These are phyloP conservation scores for Oscheius sp. DNA, from an alignment of 2,888 invertebrate genomes.

Conservation along the genomic window DNA sequence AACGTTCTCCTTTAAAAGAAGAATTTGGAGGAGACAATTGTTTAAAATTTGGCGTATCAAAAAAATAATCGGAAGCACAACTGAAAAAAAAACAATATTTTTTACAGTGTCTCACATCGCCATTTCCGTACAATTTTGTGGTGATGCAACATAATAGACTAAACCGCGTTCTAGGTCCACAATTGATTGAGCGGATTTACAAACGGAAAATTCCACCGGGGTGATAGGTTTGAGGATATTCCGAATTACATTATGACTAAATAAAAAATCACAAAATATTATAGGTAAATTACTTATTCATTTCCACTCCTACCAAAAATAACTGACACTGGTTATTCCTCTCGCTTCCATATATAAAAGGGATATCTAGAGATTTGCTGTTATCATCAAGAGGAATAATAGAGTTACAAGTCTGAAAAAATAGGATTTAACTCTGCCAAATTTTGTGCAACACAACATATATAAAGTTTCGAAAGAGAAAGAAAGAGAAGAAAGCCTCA, in stretches of 20 bases:
- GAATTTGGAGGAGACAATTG: neutral
- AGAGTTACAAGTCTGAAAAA: conserved; percentile 42
- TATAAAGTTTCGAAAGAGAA: conserved; percentile 2
- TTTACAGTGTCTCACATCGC: conserved; percentile 47
- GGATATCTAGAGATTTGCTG: neutral
- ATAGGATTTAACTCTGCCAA: neutral
- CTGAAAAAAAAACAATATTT: conserved; percentile 28
- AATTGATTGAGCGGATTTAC: conserved; percentile 56
- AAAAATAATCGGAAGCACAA: conserved; percentile 41
- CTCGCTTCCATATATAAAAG: conserved; percentile 22
- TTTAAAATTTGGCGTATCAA: neutral
- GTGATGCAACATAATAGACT: conserved; percentile 63
- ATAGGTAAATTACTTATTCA: conserved; percentile 1
- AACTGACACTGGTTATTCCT: conserved; percentile 34
- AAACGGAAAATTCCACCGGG: conserved; percentile 49
- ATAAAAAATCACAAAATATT: conserved; percentile 21
- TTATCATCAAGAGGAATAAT: conserved; percentile 35
- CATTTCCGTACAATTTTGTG: conserved; percentile 49
- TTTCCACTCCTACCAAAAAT: conserved; percentile 6
- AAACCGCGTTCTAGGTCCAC: conserved; percentile 53
- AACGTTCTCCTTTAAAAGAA: conserved; percentile 45
- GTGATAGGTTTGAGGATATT: conserved; percentile 27
- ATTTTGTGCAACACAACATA: neutral
- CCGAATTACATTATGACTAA: conserved; percentile 16
- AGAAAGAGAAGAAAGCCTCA: too few species aligned